Base-by-base conservation (phyloP, 2,113 vertebrate species). In the Plestiodon gilberti region DNA sequence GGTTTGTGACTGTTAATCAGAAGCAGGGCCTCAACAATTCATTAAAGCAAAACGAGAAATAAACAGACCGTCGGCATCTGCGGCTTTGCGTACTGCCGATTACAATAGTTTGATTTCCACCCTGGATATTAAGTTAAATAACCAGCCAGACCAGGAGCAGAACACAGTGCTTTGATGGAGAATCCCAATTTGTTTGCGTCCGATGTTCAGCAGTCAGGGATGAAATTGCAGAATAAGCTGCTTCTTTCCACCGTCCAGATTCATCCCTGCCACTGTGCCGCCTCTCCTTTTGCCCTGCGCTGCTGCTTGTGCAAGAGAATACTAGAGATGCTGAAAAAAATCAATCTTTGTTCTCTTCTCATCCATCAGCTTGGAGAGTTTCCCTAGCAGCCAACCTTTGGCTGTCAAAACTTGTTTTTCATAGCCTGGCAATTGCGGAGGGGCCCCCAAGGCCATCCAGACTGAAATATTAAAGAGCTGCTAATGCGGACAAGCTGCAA, bases 271-370 rank as follows among this genome's bases (percentile, higher is more conserved):
- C 57, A 0, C 20, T 70, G 78, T 88, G 92, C 89, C 85, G 2
- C 33, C 9, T 57, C 76, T 2, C 78, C 78, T 77, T 81, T 23
- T 15, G 25, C 13, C 2, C 2, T 18, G 30, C 83, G 25, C 20
- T 83, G 79, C 0, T 0, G 74, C 89, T 90, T 88, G 65, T 3
- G 2, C 65, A 86, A 89, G 89, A 48, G 76, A 77, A 91, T 82
- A 77, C 90, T 75, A 87, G 70, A 69, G 86, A 92, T 74, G 43
- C 80, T 70, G 89, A 84, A 83, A 92, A 84, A 83, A 93, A 62
- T 94, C 92, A 80, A 94, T 94, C 40, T n/a, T 0, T 88, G 85
- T 92, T 91, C 92, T 90, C 82, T 85, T 79, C 80, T 88, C 90
- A 89, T 91, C 90, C 86, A 82, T 90, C 93, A 93, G 88, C 75